phyloP scores from a whole-genome alignment of 2,888 invertebrate species.

The Nomada goodeniana region DNA sequence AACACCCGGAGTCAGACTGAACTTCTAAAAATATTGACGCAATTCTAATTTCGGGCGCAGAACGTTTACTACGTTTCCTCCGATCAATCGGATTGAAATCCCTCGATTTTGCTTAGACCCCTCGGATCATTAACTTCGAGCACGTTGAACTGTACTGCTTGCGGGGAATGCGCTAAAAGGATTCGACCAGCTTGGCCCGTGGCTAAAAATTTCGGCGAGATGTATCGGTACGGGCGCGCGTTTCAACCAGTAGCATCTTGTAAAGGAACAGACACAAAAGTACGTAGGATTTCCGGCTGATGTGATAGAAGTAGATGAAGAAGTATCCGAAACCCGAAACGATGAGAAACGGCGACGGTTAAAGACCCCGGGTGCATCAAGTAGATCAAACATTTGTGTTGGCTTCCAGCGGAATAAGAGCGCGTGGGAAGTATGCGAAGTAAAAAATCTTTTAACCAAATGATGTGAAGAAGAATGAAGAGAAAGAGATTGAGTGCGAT shows the following conservation, averaged over 20 bases:
- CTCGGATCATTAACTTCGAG: background rate
- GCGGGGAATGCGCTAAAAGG: background rate
- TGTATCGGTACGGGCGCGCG: background rate
- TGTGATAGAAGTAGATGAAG: constrained; percentile 35
- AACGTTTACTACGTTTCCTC: no score
- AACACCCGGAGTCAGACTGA: no score
- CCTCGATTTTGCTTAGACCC: no score
- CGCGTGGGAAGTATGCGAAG: background rate
- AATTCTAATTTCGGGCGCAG: no score
- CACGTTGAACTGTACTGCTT: no score
- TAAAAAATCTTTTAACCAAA: constrained; percentile 64
- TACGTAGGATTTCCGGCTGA: constrained; percentile 13
- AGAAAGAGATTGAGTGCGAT: background rate
- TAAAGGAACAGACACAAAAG: constrained; percentile 24
- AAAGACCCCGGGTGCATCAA: constrained; percentile 63
- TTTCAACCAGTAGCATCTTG: background rate
- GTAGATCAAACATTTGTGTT: constrained; percentile 66
- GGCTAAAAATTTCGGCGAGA: background rate
- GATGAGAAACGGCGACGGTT: constrained; percentile 54
- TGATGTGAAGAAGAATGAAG: constrained; percentile 43
- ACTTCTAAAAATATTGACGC: no score
- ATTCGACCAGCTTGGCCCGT: background rate
- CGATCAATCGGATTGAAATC: no score
- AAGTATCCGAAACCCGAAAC: constrained; percentile 49
- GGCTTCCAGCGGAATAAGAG: constrained; percentile 19